Percentiles rank a stretch among this genome's conserved stretches.
phyloP scores from a whole-genome alignment of 2,888 invertebrate species.

The Tenthredo distinguenda region DNA sequence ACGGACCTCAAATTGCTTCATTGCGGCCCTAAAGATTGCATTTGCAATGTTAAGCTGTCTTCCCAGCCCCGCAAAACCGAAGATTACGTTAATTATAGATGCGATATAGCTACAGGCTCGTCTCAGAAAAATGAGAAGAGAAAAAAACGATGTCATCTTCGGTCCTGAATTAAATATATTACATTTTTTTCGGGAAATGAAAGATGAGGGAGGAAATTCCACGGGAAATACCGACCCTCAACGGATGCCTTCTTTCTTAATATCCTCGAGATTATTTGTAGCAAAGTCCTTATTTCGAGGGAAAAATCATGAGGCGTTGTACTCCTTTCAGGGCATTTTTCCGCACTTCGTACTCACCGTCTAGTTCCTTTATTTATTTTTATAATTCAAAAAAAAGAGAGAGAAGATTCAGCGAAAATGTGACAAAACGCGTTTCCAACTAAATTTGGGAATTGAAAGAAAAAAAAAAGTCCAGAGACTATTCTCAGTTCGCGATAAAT shows the following conservation, averaged over 20 bases:
- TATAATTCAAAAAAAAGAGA: background rate
- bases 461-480: background rate
- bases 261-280: background rate
- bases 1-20: background rate
- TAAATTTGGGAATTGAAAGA: background rate
- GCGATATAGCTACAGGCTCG: background rate
- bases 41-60: background rate
- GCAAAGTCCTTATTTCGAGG: background rate
- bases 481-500: background rate
- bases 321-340: constrained; percentile 2
- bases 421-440: background rate
- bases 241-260: background rate
- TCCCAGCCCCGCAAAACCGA: background rate
- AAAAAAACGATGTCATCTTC: background rate
- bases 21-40: background rate
- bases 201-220: background rate
- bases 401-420: no score
- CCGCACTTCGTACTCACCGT: background rate
- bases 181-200: background rate
- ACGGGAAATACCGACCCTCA: background rate
- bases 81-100: background rate
- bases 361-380: background rate
- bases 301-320: constrained; percentile 2
- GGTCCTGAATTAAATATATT: background rate
- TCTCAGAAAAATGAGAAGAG: background rate